These are phyloP conservation scores for Cheilosia urbana DNA, from an alignment of 2,888 invertebrate species.

Conservation along the genomic window DNA sequence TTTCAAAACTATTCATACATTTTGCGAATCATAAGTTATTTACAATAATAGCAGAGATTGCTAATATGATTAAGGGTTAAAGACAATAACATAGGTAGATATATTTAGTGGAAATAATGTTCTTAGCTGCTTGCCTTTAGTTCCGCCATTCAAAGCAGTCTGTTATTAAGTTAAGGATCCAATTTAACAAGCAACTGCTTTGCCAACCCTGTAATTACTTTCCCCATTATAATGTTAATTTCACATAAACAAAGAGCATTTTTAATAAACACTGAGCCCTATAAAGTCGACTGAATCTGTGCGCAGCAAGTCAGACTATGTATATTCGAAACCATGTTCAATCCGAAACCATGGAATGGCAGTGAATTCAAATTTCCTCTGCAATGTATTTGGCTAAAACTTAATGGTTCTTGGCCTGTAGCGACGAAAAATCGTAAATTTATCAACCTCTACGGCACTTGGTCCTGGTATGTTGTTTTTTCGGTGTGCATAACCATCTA, in stretches of 20 bases:
- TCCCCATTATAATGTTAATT: constrained; percentile 12
- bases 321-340: constrained; percentile 77
- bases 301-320: background rate
- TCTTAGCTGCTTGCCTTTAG: background rate
- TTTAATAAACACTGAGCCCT: constrained; percentile 33
- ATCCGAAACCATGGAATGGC: constrained; percentile 77
- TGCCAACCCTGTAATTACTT: constrained; percentile 46
- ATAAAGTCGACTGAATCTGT: constrained; percentile 30
- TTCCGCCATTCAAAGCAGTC: background rate
- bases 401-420: constrained; percentile 83
- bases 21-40: too few species aligned
- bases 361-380: constrained; percentile 80
- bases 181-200: constrained; percentile 30
- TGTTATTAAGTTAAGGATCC: constrained; percentile 51
- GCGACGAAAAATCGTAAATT: constrained; percentile 37
- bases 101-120: background rate
- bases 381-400: constrained; percentile 82
- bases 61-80: background rate
- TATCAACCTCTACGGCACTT: constrained; percentile 77
- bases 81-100: background rate
- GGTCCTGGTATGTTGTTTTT: constrained; percentile 81
- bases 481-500: constrained; percentile 81
- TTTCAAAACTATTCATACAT: too few species aligned
- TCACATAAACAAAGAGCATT: constrained; percentile 54
- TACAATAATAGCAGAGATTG: background rate